Evolutionary conservation across 1,140 invertebrate genomes (phyloP).

Genomic region (Diprion similis): DNA sequence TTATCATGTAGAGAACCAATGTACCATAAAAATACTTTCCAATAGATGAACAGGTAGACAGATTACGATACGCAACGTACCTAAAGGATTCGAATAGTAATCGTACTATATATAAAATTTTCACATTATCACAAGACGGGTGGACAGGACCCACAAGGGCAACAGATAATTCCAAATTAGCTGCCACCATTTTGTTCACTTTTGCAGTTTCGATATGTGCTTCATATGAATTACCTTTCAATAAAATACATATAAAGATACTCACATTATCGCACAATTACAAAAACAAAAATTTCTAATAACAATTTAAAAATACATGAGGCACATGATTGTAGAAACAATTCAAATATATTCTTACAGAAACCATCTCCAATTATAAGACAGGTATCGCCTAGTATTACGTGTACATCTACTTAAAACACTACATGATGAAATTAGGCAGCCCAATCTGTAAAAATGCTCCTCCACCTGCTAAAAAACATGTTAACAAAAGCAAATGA

Average conservation of each 20-base stretch:
- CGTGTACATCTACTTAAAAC: background rate
- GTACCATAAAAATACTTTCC: background rate
- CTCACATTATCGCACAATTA: background rate
- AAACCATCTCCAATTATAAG: background rate
- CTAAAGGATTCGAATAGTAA: background rate
- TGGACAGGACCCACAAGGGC: too few species aligned
- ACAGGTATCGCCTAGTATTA: background rate
- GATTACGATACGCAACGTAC: background rate
- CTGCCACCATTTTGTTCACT: background rate
- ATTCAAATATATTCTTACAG: background rate
- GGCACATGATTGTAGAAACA: background rate
- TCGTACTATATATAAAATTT: background rate
- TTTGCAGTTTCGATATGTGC: background rate
- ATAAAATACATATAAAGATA: background rate
- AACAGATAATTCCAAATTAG: background rate
- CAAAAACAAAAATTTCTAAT: background rate
- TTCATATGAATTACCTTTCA: background rate
- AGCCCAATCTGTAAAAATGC: constrained; percentile 17
- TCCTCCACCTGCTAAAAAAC: constrained; percentile 37
- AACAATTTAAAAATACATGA: background rate
- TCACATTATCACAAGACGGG: too few species aligned
- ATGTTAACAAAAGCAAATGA: constrained; percentile 1
- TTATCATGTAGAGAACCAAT: constrained; percentile 1
- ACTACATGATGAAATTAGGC: constrained; percentile 7
- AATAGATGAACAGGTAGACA: background rate